Conservation (phyloP, 2,888 invertebrate genomes). For the Hirtodrosophila trivittata region DNA sequence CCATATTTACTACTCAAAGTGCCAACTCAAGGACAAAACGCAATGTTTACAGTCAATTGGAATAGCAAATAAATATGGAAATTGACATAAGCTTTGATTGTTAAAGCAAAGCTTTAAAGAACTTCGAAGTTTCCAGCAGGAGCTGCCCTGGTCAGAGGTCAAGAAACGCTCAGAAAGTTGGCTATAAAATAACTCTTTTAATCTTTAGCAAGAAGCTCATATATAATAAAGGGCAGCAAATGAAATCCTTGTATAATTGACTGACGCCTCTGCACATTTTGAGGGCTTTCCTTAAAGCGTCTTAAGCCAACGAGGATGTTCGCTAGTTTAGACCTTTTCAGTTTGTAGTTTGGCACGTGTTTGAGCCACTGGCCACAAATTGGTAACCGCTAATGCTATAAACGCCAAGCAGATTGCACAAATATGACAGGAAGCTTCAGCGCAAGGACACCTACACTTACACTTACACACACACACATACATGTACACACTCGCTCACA, state of each 20-base stretch:
- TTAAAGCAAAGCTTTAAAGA: too few species aligned
- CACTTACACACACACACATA: neutral
- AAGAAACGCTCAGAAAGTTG: too few species aligned
- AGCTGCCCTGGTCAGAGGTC: too few species aligned
- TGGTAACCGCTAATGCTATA: constrained; percentile 64
- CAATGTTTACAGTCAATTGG: constrained; percentile 1
- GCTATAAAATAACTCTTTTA: too few species aligned
- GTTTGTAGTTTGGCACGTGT: constrained; percentile 19
- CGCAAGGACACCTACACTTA: constrained; percentile 1
- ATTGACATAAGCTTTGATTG: too few species aligned
- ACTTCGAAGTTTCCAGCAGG: too few species aligned
- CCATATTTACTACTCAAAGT: neutral
- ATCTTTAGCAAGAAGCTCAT: too few species aligned
- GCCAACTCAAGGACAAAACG: constrained; percentile 3
- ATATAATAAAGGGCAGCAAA: too few species aligned
- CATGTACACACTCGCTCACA: neutral
- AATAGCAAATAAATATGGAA: too few species aligned
- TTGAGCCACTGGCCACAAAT: constrained; percentile 35
- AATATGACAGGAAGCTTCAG: constrained; percentile 65
- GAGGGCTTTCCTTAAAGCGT: neutral
- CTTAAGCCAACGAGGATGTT: constrained; percentile 2
- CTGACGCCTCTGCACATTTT: too few species aligned
- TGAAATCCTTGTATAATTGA: too few species aligned
- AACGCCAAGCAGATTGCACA: constrained; percentile 68
- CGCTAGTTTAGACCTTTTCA: constrained; percentile 7